phyloP scores from a whole-genome alignment of 53 echinoderm and acorn worm species.

The Crossaster papposus region DNA sequence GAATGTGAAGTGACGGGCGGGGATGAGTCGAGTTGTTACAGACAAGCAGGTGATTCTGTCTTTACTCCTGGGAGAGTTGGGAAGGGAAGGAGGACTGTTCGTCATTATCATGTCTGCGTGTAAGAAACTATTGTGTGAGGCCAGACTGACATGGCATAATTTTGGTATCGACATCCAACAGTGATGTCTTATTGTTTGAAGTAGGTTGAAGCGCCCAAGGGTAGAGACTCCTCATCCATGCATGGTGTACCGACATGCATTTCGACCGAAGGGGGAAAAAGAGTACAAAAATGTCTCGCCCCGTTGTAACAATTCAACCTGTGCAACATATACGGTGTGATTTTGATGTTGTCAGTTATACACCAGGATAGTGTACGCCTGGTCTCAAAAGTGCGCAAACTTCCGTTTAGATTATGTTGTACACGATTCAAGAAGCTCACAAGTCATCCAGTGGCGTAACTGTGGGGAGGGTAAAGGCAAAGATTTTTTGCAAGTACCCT shows the following conservation, averaged over 20 bases:
- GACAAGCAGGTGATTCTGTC: constrained; percentile 47
- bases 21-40: constrained; percentile 50
- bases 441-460: no score
- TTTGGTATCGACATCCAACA: constrained; percentile 3
- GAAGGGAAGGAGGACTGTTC: background rate
- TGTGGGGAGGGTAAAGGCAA: no score
- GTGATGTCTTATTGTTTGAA: constrained; percentile 43
- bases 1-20: constrained; percentile 45
- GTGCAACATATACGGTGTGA: no score
- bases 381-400: no score
- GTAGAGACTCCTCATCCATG: background rate
- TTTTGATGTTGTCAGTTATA: no score
- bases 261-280: background rate
- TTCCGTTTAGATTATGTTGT: no score
- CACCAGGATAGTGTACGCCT: no score
- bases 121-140: background rate
- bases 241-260: background rate
- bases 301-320: no score
- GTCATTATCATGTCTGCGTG: background rate
- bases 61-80: constrained; percentile 12
- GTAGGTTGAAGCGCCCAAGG: constrained; percentile 48
- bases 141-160: background rate
- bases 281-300: no score
- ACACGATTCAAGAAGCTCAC: no score
- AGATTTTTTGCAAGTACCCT: background rate